Base-by-base conservation (phyloP, 2,797 vertebrate genomes). In the Diceros bicornis region DNA sequence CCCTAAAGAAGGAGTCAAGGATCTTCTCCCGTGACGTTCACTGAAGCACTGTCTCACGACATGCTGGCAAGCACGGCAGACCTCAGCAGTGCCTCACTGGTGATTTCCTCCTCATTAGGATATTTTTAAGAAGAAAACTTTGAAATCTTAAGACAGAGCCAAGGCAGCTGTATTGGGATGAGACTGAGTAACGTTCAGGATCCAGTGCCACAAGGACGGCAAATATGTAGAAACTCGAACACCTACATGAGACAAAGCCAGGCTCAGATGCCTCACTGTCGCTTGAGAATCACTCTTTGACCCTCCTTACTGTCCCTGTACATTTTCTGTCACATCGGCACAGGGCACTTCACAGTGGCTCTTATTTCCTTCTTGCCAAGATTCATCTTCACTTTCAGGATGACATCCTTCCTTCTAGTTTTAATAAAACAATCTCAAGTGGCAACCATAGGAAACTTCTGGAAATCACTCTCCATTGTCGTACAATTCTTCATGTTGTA, bases 131-230 rank as follows among this genome's bases (percentile, higher is more conserved):
- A 84, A 72, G 21, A 83, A 8, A 96, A 34, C 2, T 52, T 21
- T 86, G 50, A 87, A 82, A 85, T 81, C 41, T 68, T 37, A 77
- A 68, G 34, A 69, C 3, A 91, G 25, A 83, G 50, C 7, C 50
- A 84, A 93, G 7, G 20, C 9, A 64, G 13, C 18, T 52, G 7
- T 59, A 32, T 41, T 21, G 68, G 32, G 16, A 7, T 62, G 4
- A 62, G 6, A 47, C 25, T 6, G 11, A 12, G 21, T 64, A 27
- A 47, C 25, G 13, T 23, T 32, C 2, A 82, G 18, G 29, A 12
- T 20, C 8, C 44, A 50, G 20, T 13, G 18, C 10, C 14, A 50
- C 14, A 21, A 41, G 16, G 0, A 61, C 0, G 14, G 6, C 10
- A 59, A 79, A 34, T 27, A 74, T 2, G 4, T 3, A 16, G 57